phyloP scores from a whole-genome alignment of 2,113 vertebrate genomes.

The Oceanites oceanicus region DNA sequence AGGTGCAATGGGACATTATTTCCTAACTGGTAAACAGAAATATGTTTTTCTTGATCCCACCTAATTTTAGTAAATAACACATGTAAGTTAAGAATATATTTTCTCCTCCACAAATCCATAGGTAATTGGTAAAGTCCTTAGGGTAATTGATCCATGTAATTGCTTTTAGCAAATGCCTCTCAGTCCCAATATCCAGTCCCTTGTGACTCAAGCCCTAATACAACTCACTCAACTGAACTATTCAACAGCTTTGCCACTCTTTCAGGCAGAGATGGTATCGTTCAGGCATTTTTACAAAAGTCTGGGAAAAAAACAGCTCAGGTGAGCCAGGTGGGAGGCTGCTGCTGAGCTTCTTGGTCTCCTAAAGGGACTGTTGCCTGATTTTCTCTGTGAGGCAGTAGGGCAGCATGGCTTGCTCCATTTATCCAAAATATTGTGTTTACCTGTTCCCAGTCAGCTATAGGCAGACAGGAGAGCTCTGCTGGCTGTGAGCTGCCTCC shows the following conservation, averaged over 20 bases:
- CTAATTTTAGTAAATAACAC: background rate
- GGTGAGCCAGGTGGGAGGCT: background rate
- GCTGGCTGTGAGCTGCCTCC: background rate
- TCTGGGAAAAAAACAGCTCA: rapidly evolving
- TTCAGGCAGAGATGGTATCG: background rate
- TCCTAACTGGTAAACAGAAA: background rate
- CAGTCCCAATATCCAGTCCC: background rate
- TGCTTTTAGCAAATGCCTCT: background rate
- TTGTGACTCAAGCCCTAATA: background rate
- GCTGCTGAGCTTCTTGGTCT: background rate
- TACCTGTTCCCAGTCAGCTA: constrained; percentile 4
- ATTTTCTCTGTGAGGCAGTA: background rate
- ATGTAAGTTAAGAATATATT: background rate
- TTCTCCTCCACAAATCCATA: background rate
- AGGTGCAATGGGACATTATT: background rate
- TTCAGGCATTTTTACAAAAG: background rate
- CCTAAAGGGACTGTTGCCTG: background rate
- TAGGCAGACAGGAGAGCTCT: background rate
- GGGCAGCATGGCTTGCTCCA: background rate
- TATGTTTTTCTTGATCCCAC: background rate
- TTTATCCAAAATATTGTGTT: background rate
- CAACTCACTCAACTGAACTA: background rate
- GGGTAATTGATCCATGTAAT: background rate
- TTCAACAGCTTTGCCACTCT: background rate
- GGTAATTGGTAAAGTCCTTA: background rate